phyloP scores from a whole-genome alignment of 1,140 invertebrate species.

The Drosophila cardini region DNA sequence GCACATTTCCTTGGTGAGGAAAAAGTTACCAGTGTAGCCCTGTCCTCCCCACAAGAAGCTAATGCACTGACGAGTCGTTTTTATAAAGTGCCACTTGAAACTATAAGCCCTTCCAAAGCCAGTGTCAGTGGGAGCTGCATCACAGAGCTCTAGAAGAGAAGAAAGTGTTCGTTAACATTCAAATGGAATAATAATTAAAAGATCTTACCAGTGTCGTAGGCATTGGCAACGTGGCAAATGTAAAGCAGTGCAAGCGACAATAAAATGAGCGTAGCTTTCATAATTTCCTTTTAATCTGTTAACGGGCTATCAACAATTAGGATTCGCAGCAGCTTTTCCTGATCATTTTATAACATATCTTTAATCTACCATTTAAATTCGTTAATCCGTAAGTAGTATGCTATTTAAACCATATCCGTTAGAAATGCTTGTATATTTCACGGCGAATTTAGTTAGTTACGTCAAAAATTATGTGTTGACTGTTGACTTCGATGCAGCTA shows the following conservation, averaged over 20 bases:
- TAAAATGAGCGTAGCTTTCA: background rate
- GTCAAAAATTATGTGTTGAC: no score
- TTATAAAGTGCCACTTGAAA: background rate
- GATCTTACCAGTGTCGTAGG: background rate
- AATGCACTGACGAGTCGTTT: background rate
- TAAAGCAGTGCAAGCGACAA: background rate
- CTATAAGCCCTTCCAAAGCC: background rate
- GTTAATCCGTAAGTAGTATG: background rate
- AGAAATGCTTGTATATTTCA: no score
- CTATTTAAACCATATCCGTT: background rate
- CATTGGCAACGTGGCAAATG: background rate
- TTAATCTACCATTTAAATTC: background rate
- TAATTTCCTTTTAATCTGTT: background rate
- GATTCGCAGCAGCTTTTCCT: background rate
- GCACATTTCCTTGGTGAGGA: background rate
- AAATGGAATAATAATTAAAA: background rate
- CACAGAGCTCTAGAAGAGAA: background rate
- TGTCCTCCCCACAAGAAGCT: slow-evolving; percentile 3
- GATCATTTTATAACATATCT: background rate
- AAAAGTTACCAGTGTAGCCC: background rate
- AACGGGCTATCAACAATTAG: background rate
- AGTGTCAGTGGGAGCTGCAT: background rate
- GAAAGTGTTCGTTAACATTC: background rate
- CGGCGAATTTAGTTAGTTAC: no score
- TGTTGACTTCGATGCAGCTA: no score